Base-by-base conservation (phyloP, 2,113 vertebrate species). In the Misgurnus anguillicaudatus region DNA sequence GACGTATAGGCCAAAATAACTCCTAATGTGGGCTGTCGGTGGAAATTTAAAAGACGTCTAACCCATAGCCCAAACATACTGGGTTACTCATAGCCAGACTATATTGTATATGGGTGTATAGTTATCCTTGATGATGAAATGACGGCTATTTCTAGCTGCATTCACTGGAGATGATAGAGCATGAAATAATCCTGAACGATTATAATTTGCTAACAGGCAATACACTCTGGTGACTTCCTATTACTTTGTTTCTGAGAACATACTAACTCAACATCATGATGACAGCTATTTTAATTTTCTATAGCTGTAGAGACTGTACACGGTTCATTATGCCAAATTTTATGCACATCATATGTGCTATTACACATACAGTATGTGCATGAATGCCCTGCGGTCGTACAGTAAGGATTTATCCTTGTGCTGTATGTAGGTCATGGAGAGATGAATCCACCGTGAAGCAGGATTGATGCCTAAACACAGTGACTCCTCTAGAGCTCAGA, bases 401-500 rank as follows among this genome's bases (percentile, higher is more conserved):
- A 11, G 4, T 69, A 55, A 14, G 17, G 39, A 64, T 79, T 74
- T 66, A 42, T 51, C 62, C 60, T 19, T 72, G 60, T 70, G 71
- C 41, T 24, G 55, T 69, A 58, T 70, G 38, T 67, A 62, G 73
- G 81, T 79, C 77, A 76, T 61, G 42, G 7, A 65, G 47, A 41
- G 61, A 38, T 31, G 24, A 31, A 31, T 6, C 64, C 39, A 14
- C 19, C 64, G 64, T 62, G 62, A 75, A 75, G n/a, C 62, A 66
- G 42, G 68, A 21, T 42, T 17, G 9, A 71, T 73, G 71, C 38
- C 21, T 69, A 66, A 77, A 79, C 36, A 65, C 48, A 19, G 17
- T 3, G 55, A 41, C 36, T 66, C 76, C 62, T 71, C 72, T 65
- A 51, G 63, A 75, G 60, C 63, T 78, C 71, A 77, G 76, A 71